phyloP scores from a whole-genome alignment of 2,113 vertebrate genomes.

The Rafetus swinhoei region DNA sequence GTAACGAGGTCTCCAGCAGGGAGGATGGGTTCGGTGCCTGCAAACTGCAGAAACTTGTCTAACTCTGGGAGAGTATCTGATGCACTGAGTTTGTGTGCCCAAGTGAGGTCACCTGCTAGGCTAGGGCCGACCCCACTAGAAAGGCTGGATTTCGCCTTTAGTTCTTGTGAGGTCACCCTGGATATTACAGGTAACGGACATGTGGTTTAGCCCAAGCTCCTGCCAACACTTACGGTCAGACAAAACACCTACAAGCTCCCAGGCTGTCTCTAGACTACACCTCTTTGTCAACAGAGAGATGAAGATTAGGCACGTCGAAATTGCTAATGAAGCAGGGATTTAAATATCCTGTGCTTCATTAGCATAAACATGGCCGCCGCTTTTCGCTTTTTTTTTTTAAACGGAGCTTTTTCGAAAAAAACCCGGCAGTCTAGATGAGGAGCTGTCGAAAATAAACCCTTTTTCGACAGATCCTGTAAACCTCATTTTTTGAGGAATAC shows the following conservation, averaged over 20 bases:
- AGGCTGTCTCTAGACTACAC: no score
- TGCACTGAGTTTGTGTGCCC: background rate
- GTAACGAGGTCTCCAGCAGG: rapidly evolving
- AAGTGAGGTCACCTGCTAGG: rapidly evolving
- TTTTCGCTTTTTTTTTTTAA: no score
- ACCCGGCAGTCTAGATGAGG: no score
- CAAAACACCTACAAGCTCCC: background rate
- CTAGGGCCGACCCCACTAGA: rapidly evolving
- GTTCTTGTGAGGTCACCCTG: background rate
- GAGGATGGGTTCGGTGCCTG: background rate
- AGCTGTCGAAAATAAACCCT: no score
- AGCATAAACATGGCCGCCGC: no score
- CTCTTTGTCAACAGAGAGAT: no score
- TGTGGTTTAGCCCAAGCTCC: background rate
- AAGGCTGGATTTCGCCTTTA: background rate
- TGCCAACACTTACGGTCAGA: rapidly evolving
- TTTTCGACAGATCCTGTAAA: no score
- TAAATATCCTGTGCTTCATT: no score
- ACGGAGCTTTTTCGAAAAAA: no score
- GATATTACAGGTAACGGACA: background rate
- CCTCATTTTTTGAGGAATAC: no score
- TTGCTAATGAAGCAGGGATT: no score
- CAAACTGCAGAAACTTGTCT: rapidly evolving
- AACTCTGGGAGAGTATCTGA: background rate
- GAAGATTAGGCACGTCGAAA: no score